Evolutionary conservation across 92 coral and sea anemone species (phyloP).

Genomic region (Porites divaricata): DNA sequence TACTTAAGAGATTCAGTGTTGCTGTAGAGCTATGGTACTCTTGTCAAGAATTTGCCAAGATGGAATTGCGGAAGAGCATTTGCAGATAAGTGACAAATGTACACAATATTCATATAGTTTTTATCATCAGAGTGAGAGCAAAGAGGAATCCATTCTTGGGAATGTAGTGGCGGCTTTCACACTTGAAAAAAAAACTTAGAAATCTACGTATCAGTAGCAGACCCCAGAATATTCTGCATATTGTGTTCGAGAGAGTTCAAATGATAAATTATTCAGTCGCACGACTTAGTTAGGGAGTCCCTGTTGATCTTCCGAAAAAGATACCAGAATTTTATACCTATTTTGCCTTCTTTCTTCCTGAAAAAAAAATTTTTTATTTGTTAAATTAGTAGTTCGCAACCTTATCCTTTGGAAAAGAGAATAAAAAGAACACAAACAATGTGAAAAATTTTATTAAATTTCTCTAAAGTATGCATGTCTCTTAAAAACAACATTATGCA

Average conservation of each 20-base stretch:
- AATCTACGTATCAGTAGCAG: not conserved
- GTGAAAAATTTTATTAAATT: not conserved
- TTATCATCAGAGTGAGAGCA: not conserved
- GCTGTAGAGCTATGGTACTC: not conserved
- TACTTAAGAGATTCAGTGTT: not conserved
- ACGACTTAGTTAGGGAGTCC: not conserved
- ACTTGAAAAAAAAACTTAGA: not conserved
- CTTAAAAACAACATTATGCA: constrained; percentile 25
- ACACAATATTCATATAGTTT: not conserved
- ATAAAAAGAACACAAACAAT: not conserved
- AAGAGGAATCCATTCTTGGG: not conserved
- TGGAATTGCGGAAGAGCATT: constrained; percentile 3
- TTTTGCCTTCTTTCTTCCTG: not conserved
- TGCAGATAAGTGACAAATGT: not conserved
- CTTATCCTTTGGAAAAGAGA: not conserved
- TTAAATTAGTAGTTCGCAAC: not conserved
- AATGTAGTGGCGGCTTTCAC: not conserved
- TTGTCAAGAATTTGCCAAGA: not conserved
- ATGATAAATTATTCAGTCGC: constrained; percentile 24
- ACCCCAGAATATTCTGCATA: not conserved
- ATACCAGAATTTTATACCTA: not conserved
- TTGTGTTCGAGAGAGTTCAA: not conserved
- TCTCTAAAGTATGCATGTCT: not conserved
- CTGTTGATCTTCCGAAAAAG: not conserved
- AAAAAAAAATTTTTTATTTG: not conserved